phyloP scores from a whole-genome alignment of 2,888 invertebrate genomes.

The Leuctra nigra region DNA sequence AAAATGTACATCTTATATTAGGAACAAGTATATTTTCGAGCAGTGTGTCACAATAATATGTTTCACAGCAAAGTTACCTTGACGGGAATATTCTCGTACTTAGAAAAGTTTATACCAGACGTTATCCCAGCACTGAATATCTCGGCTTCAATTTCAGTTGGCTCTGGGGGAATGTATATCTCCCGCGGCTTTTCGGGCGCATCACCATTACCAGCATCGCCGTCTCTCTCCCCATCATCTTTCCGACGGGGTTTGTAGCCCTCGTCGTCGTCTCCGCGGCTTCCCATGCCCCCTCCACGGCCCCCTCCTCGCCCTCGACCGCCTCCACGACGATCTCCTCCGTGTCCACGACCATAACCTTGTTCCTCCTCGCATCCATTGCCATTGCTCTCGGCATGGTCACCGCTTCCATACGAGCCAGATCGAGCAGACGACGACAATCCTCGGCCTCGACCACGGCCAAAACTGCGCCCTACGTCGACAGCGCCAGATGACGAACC shows the following conservation, averaged over 20 bases:
- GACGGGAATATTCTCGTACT: constrained; percentile 79
- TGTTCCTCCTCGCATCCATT: no score
- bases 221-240: not conserved
- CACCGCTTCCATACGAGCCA: no score
- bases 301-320: not conserved
- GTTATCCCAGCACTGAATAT: constrained; percentile 62
- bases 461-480: not conserved
- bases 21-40: not conserved
- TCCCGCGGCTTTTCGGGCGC: constrained; percentile 44
- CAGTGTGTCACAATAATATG: no score
- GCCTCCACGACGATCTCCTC: not conserved
- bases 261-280: constrained; percentile 24
- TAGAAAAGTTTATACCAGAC: constrained; percentile 87
- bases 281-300: constrained; percentile 27
- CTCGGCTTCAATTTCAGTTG: constrained; percentile 60
- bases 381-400: constrained; percentile 27
- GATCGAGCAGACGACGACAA: not conserved
- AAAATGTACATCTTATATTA: not conserved
- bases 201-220: not conserved
- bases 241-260: constrained; percentile 25
- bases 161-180: constrained; percentile 67
- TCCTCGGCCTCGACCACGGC: not conserved
- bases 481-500: no score
- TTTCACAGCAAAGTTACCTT: constrained; percentile 65
- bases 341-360: no score